A percentile compares a stretch with the other conserved stretches of the same genome.
phyloP scores from a whole-genome alignment of 2,113 vertebrate genomes.

The Dipodomys stephensi region DNA sequence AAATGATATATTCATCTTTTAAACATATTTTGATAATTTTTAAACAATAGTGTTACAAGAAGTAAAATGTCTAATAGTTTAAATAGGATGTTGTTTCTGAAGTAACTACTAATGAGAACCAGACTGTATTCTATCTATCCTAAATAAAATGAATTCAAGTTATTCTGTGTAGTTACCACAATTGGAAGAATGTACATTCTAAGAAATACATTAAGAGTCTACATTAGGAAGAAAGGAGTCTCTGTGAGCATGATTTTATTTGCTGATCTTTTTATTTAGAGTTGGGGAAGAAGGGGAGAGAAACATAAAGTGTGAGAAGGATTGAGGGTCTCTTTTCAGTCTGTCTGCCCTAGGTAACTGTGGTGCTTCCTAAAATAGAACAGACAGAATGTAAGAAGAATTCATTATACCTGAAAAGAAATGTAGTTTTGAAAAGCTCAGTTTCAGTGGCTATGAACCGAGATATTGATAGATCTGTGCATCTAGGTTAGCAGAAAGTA shows the following conservation, averaged over 20 bases:
- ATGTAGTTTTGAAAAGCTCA: slow-evolving; percentile 1
- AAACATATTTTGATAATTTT: not conserved
- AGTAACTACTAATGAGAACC: not conserved
- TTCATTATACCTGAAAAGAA: slow-evolving; percentile 48
- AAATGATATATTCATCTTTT: not conserved
- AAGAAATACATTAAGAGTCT: not conserved
- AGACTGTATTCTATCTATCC: not conserved
- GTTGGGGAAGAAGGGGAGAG: not conserved
- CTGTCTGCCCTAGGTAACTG: not conserved
- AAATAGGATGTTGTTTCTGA: slow-evolving; percentile 58
- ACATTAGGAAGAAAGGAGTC: not conserved
- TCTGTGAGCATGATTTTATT: not conserved
- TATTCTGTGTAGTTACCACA: not conserved
- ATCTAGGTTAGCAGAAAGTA: not conserved
- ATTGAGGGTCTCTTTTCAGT: not conserved
- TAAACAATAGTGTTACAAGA: not conserved
- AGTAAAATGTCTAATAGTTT: not conserved
- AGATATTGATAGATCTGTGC: not conserved
- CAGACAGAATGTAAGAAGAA: not conserved
- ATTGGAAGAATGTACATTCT: not conserved
- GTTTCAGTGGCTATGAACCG: not conserved
- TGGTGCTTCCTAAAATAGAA: slow-evolving; percentile 31
- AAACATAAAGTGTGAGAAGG: not conserved
- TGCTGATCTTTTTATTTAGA: not conserved
- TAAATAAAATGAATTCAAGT: not conserved